A percentile compares a stretch with the other conserved stretches of the same genome.
Conservation (phyloP, 2,888 invertebrate genomes). For the Aquatica leii region DNA sequence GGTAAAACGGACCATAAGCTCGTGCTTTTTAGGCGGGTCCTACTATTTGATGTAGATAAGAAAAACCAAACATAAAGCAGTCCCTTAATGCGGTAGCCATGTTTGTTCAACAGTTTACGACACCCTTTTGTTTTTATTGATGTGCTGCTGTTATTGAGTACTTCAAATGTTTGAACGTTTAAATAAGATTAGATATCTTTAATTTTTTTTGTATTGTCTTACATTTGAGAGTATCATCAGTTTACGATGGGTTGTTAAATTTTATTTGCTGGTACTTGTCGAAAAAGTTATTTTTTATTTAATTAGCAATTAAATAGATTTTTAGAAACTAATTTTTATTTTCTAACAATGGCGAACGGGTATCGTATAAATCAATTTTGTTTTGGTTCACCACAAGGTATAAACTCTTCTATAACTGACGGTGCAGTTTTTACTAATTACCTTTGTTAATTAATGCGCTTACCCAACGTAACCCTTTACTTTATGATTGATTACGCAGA, state of each 20-base stretch:
- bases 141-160: conserved; percentile 32
- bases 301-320: conserved; percentile 33
- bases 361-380: conserved; percentile 21
- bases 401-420: conserved; percentile 33
- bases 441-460: conserved; percentile 42
- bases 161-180: conserved; percentile 23
- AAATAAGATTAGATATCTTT: conserved; percentile 14
- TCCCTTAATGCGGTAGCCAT: conserved; percentile 56
- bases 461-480: conserved; percentile 32
- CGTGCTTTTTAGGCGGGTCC: conserved; percentile 36
- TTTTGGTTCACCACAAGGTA: conserved; percentile 17
- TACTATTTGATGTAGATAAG: conserved; percentile 39
- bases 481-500: conserved; percentile 33
- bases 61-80: conserved; percentile 52
- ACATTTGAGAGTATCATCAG: conserved; percentile 11
- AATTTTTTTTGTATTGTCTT: conserved; percentile 7
- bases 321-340: conserved; percentile 27
- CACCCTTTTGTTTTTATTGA: conserved; percentile 45
- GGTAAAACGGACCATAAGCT: conserved; percentile 25
- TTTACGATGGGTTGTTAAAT: conserved; percentile 29
- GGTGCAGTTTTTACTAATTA: conserved; percentile 41
- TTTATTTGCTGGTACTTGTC: conserved; percentile 11
- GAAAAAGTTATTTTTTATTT: conserved; percentile 25
- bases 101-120: conserved; percentile 51
- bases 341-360: conserved; percentile 18